Percentiles rank a stretch among this genome's conserved stretches.
These are phyloP conservation scores for Gambusia holbrooki DNA, from an alignment of 2,113 vertebrate species.

Conservation along the genomic window DNA sequence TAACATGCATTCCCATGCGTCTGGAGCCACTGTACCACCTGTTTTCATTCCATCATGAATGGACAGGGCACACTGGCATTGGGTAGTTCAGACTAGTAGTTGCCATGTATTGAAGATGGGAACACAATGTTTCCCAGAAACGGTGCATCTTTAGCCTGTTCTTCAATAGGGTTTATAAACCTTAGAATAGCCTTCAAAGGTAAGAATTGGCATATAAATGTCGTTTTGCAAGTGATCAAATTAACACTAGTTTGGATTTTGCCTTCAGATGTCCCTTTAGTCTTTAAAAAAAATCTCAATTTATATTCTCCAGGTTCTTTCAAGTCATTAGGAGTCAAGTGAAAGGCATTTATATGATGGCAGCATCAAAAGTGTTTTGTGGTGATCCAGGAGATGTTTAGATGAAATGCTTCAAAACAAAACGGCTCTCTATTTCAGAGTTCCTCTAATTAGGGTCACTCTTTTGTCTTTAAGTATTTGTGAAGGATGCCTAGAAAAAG, in stretches of 20 bases:
- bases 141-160: not conserved
- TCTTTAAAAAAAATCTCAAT: not conserved
- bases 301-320: not conserved
- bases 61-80: not conserved
- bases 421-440: slow-evolving; percentile 33
- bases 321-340: not conserved
- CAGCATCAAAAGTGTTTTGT: not conserved
- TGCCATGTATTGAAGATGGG: not conserved
- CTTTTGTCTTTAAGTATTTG: slow-evolving; percentile 1
- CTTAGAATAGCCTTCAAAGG: slow-evolving; percentile 2
- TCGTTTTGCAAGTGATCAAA: not conserved
- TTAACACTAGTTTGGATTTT: not conserved
- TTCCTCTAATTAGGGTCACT: slow-evolving; percentile 28
- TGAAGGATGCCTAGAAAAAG: slow-evolving; percentile 41
- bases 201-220: slow-evolving; percentile 10
- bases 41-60: slow-evolving; percentile 60
- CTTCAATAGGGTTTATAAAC: not conserved
- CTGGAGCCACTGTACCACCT: slow-evolving; percentile 71
- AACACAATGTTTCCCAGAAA: not conserved
- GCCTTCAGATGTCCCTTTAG: not conserved
- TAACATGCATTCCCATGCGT: slow-evolving; percentile 59
- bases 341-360: not conserved
- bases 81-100: slow-evolving; percentile 16
- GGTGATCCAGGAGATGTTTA: slow-evolving; percentile 23
- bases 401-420: slow-evolving; percentile 31